phyloP scores from a whole-genome alignment of 1,140 invertebrate genomes.

The Halotydeus destructor region DNA sequence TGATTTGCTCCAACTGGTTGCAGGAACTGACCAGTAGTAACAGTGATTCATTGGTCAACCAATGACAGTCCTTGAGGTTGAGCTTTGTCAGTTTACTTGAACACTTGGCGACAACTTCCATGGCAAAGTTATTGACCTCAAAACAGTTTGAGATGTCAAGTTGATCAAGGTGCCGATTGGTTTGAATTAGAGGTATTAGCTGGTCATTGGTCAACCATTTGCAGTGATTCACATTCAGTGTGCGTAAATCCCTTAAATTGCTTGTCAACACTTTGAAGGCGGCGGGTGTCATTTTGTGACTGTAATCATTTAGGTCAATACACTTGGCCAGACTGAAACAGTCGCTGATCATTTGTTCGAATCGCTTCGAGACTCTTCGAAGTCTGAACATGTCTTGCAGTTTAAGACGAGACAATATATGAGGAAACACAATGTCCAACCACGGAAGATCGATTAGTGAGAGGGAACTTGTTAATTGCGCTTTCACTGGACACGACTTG shows the following conservation, averaged over 20 bases:
- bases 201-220: constrained; percentile 23
- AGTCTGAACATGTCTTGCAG: constrained; percentile 14
- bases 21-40: constrained; percentile 19
- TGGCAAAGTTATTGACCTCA: constrained; percentile 18
- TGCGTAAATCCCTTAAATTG: constrained; percentile 3
- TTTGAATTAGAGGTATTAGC: constrained; percentile 20
- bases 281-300: not conserved
- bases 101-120: constrained; percentile 20
- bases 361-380: constrained; percentile 8
- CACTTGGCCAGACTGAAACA: constrained; percentile 11
- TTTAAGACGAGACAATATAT: constrained; percentile 10
- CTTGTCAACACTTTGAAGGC: constrained; percentile 11
- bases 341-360: constrained; percentile 7
- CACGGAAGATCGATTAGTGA: constrained; percentile 14
- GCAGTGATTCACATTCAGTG: constrained; percentile 21
- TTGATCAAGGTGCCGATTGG: constrained; percentile 18
- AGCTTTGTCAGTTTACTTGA: constrained; percentile 19
- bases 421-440: constrained; percentile 15
- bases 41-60: constrained; percentile 21
- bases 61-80: constrained; percentile 22
- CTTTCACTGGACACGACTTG: not conserved
- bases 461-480: not conserved
- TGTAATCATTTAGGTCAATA: constrained; percentile 8
- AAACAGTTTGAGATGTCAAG: constrained; percentile 22
- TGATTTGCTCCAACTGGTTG: constrained; percentile 20